Evolutionary conservation across 2,113 vertebrate genomes (phyloP).

Genomic region (Aramus guarauna): DNA sequence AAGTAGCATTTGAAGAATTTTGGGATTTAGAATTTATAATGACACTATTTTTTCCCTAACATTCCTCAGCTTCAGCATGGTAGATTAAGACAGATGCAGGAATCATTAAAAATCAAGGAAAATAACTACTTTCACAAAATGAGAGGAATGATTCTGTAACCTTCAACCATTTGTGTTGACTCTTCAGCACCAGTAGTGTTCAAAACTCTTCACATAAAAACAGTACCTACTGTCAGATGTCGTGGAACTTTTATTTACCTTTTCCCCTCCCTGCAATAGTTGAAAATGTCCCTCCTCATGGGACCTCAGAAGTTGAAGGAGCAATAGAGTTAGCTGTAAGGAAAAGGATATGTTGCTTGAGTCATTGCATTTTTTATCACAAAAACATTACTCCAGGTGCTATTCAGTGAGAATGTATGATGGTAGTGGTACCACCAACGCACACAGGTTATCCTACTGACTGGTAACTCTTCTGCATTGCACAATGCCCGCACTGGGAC

Average conservation of each 20-base stretch:
- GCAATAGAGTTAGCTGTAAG: background rate
- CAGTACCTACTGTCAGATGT: background rate
- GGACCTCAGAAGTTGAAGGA: background rate
- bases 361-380: background rate
- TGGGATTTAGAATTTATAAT: background rate
- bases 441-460: background rate
- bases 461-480: background rate
- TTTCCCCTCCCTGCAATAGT: background rate
- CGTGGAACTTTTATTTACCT: background rate
- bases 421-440: background rate
- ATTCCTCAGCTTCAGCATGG: slow-evolving; percentile 15
- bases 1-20: slow-evolving; percentile 14
- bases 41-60: background rate
- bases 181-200: background rate
- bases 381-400: background rate
- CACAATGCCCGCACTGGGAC: background rate
- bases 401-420: background rate
- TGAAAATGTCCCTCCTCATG: background rate
- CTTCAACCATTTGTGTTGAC: background rate
- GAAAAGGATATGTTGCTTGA: background rate
- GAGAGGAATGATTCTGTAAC: background rate
- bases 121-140: slow-evolving; percentile 2
- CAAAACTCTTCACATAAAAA: background rate
- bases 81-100: background rate
- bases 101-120: slow-evolving; percentile 38